Conservation (phyloP, 2,888 invertebrate species). For the Scaptomyza parva region DNA sequence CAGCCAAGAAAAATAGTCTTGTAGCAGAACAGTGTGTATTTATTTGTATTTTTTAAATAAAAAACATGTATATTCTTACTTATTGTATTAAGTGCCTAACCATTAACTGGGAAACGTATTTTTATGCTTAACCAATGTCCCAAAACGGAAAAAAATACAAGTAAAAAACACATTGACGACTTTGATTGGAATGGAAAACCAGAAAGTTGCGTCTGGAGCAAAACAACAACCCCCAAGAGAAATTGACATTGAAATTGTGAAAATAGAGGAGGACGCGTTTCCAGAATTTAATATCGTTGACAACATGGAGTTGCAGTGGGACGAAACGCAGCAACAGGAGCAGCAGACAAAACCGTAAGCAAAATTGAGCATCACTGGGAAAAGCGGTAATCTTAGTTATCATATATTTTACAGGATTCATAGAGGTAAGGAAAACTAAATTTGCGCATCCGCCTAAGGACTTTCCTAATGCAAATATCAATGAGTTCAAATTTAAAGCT, state of each 20-base stretch:
- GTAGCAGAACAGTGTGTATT: slow-evolving; percentile 10
- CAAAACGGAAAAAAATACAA: not conserved
- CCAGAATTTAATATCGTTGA: slow-evolving; percentile 17
- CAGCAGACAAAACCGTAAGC: slow-evolving; percentile 23
- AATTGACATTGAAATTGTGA: slow-evolving; percentile 34
- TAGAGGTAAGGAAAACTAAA: slow-evolving; percentile 19
- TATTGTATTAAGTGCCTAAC: slow-evolving; percentile 5
- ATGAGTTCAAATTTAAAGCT: not conserved
- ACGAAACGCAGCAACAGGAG: slow-evolving; percentile 14
- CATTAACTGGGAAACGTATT: not conserved
- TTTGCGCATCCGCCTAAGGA: not conserved
- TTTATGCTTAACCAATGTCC: slow-evolving; percentile 12
- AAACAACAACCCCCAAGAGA: slow-evolving; percentile 7
- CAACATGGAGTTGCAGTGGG: slow-evolving; percentile 31
- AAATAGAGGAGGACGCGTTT: slow-evolving; percentile 17
- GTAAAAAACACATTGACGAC: not conserved
- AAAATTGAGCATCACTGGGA: not conserved
- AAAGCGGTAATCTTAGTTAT: not conserved
- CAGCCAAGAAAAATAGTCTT: slow-evolving; percentile 1
- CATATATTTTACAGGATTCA: slow-evolving; percentile 20
- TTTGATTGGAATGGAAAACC: slow-evolving; percentile 21
- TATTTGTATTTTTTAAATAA: not conserved
- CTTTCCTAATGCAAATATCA: not conserved
- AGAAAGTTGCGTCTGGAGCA: not conserved
- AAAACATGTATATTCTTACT: slow-evolving; percentile 13